These are phyloP conservation scores for Eristalinus sepulchralis DNA, from an alignment of 2,888 invertebrate species.

Conservation along the genomic window DNA sequence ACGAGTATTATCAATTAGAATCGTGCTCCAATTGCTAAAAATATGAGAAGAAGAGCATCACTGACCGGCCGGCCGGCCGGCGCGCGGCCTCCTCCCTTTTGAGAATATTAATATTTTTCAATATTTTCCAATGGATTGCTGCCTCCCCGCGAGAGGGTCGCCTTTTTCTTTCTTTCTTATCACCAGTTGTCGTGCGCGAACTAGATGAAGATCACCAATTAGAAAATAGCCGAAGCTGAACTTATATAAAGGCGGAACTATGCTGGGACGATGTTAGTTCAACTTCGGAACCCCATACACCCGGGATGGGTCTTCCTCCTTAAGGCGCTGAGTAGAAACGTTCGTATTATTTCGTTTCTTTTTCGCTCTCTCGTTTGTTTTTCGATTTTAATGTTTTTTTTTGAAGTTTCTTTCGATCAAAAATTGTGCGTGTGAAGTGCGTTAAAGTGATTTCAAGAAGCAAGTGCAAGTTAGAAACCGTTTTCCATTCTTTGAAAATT, in stretches of 20 bases:
- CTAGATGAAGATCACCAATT: constrained; percentile 59
- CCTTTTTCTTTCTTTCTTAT: constrained; percentile 47
- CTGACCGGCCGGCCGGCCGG: constrained; percentile 20
- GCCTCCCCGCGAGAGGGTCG: background rate
- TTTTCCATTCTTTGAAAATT: background rate
- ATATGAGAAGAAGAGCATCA: constrained; percentile 36
- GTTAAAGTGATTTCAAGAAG: constrained; percentile 14
- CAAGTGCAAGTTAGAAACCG: background rate
- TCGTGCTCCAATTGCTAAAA: constrained; percentile 44
- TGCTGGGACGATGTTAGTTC: constrained; percentile 53
- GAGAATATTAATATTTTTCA: constrained; percentile 58
- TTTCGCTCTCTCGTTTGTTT: background rate
- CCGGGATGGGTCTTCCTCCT: constrained; percentile 64
- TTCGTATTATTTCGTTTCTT: background rate
- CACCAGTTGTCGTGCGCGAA: constrained; percentile 58
- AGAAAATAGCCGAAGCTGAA: constrained; percentile 36
- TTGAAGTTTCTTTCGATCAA: background rate
- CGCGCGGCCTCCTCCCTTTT: constrained; percentile 12
- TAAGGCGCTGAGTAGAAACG: constrained; percentile 35
- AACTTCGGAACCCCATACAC: constrained; percentile 59
- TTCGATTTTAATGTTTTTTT: background rate
- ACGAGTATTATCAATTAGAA: constrained; percentile 68
- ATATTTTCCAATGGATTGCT: constrained; percentile 40
- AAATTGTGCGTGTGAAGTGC: constrained; percentile 5
- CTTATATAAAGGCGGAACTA: constrained; percentile 62